Conservation (phyloP, 2,888 invertebrate species). For the Zaprionus bogoriensis region DNA sequence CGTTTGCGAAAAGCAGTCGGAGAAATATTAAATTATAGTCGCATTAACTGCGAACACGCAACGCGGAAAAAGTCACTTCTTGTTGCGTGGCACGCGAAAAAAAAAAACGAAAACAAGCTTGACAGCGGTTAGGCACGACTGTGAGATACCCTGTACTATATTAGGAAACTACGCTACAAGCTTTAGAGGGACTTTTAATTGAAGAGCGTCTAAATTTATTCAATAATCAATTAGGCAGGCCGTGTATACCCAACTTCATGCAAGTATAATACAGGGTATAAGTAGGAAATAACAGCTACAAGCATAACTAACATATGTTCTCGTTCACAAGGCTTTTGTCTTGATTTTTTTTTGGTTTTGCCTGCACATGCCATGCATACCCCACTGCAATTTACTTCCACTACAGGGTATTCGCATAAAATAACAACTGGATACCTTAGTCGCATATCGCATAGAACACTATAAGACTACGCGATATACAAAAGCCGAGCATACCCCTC, state of each 20-base stretch:
- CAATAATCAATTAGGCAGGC: too few species aligned
- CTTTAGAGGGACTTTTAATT: not conserved
- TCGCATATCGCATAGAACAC: too few species aligned
- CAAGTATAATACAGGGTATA: not conserved
- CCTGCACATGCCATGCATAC: not conserved
- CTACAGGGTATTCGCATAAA: not conserved
- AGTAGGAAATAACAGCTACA: too few species aligned
- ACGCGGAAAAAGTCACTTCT: constrained; percentile 62
- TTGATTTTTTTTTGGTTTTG: too few species aligned
- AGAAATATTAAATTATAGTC: constrained; percentile 73
- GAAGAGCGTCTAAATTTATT: too few species aligned
- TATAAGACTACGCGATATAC: not conserved
- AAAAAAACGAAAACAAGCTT: not conserved
- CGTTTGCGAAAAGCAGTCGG: constrained; percentile 47
- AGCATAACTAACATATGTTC: too few species aligned
- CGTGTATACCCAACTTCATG: not conserved
- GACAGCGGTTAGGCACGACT: not conserved
- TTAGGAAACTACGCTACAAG: not conserved
- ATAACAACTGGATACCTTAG: too few species aligned
- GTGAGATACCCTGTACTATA: not conserved
- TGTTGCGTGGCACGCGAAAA: constrained; percentile 61
- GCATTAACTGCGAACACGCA: constrained; percentile 70
- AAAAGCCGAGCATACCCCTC: not conserved
- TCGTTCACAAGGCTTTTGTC: too few species aligned
- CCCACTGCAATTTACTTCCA: not conserved